A percentile compares a stretch with the other conserved stretches of the same genome.
phyloP scores from a whole-genome alignment of 2,888 invertebrate genomes.

The Hoplodrina blanda region DNA sequence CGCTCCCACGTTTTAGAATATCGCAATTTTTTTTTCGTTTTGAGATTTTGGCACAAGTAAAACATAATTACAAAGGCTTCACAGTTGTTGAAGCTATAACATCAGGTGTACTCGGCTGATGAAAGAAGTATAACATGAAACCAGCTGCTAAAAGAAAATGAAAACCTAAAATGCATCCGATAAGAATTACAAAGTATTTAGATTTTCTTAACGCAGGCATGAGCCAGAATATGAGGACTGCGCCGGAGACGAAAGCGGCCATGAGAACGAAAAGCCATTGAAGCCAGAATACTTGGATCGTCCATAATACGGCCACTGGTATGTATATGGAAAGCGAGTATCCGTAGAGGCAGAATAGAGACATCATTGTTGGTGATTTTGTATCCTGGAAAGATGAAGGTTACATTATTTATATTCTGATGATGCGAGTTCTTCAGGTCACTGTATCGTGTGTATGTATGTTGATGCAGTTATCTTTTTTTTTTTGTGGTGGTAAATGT shows the following conservation, averaged over 20 bases:
- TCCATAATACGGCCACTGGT: constrained; percentile 98
- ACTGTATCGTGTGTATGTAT: too few relatives aligned
- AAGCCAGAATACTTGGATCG: constrained; percentile 95
- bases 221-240: constrained; percentile 95
- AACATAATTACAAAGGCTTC: constrained; percentile 55
- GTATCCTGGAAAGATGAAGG: constrained; percentile 82
- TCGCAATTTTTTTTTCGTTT: background rate
- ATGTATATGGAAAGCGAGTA: constrained; percentile 98
- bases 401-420: background rate
- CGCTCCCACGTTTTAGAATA: background rate
- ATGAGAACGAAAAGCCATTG: constrained; percentile 97
- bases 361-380: constrained; percentile 93
- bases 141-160: constrained; percentile 96
- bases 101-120: constrained; percentile 84
- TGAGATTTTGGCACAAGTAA: constrained; percentile 1
- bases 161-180: constrained; percentile 92
- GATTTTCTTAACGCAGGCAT: constrained; percentile 94
- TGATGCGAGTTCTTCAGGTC: too few relatives aligned
- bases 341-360: constrained; percentile 98
- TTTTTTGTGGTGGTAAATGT: too few relatives aligned
- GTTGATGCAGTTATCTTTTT: too few relatives aligned
- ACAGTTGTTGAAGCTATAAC: constrained; percentile 63
- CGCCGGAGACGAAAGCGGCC: constrained; percentile 96
- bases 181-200: constrained; percentile 85
- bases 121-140: constrained; percentile 96